Evolutionary conservation across 1,140 invertebrate species (phyloP).

Genomic region (Latrodectus geometricus): DNA sequence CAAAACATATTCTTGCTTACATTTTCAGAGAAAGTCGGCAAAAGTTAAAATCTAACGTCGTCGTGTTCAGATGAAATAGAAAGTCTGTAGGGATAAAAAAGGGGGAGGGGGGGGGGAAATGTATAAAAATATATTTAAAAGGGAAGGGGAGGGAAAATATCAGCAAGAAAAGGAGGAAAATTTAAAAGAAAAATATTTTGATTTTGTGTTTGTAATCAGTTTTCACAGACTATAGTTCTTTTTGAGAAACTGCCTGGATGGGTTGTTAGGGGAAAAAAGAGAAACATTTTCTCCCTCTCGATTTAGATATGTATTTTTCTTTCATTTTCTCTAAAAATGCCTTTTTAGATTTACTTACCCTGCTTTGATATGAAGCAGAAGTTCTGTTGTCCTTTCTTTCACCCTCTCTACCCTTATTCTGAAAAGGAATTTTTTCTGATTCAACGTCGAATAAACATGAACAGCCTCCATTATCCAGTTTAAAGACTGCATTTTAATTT

Average conservation of each 20-base stretch:
- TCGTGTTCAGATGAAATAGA: too few relatives aligned
- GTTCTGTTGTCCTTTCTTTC: neutral
- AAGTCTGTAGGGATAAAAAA: too few relatives aligned
- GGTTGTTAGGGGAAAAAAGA: neutral
- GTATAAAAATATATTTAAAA: neutral
- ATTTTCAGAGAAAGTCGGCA: neutral
- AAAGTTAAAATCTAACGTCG: neutral
- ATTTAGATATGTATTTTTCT: neutral
- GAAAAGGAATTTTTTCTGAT: neutral
- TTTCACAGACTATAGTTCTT: constrained; percentile 48
- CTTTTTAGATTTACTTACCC: neutral
- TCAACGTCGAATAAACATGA: neutral
- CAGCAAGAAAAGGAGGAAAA: constrained; percentile 23
- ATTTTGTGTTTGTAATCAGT: constrained; percentile 56
- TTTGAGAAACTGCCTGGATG: neutral
- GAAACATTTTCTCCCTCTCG: constrained; percentile 10
- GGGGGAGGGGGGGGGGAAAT: too few relatives aligned
- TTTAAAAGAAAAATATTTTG: constrained; percentile 58
- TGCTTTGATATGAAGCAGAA: neutral
- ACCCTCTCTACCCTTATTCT: neutral
- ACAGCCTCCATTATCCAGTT: neutral
- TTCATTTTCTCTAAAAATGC: neutral
- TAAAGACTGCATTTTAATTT: neutral
- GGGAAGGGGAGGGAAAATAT: neutral
- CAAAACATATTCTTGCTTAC: neutral